phyloP scores from a whole-genome alignment of 2,888 invertebrate genomes.

The Microdon myrmicae region DNA sequence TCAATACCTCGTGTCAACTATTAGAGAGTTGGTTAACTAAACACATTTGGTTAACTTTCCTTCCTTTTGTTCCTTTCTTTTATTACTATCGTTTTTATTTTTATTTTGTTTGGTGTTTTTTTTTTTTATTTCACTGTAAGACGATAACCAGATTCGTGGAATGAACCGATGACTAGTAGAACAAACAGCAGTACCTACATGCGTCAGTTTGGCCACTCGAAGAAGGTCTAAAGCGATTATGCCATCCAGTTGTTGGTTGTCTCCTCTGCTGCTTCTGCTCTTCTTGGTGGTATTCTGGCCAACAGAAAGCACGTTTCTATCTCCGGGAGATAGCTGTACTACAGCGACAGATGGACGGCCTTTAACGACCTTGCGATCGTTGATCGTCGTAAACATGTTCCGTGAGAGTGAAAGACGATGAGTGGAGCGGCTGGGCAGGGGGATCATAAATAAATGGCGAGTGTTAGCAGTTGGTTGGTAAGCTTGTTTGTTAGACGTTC shows the following conservation, averaged over 20 bases:
- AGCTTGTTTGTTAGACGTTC: background rate
- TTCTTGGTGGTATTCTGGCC: constrained; percentile 10
- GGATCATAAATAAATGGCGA: no score
- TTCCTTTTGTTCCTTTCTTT: no score
- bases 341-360: constrained; percentile 42
- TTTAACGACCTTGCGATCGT: constrained; percentile 51
- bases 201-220: constrained; percentile 28
- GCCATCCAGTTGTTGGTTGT: constrained; percentile 10
- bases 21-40: constrained; percentile 46
- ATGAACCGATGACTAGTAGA: constrained; percentile 14
- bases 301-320: constrained; percentile 43
- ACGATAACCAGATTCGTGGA: constrained; percentile 7
- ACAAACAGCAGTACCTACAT: constrained; percentile 12
- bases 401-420: background rate
- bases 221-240: constrained; percentile 23
- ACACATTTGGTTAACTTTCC: constrained; percentile 22
- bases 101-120: no score
- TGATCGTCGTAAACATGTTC: constrained; percentile 17
- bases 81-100: no score
- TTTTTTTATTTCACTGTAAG: background rate
- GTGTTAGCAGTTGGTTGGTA: background rate
- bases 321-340: constrained; percentile 18
- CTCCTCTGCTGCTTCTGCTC: background rate
- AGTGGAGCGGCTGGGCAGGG: constrained; percentile 2
- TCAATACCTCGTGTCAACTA: constrained; percentile 39